These are phyloP conservation scores for Brachystomella parvula DNA, from an alignment of 1,140 invertebrate genomes.

Conservation along the genomic window DNA sequence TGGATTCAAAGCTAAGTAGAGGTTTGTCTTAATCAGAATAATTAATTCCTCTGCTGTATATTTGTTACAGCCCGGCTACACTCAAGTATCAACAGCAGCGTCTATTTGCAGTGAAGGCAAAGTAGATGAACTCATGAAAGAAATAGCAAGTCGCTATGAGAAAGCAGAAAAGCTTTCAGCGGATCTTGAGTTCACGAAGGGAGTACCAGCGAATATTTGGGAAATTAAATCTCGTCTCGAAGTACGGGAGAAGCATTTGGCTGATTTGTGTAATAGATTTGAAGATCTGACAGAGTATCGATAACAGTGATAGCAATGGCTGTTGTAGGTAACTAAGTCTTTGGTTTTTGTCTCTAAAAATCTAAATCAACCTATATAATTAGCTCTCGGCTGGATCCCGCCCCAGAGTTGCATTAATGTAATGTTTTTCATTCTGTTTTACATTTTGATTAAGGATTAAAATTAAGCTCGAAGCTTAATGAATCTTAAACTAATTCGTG, in stretches of 20 bases:
- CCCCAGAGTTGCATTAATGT: too few relatives aligned
- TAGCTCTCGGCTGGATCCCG: too few relatives aligned
- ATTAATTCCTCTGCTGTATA: neutral
- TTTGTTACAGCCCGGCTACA: neutral
- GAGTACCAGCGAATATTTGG: neutral
- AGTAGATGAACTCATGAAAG: constrained; percentile 10
- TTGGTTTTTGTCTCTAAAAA: too few relatives aligned
- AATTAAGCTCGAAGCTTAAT: neutral
- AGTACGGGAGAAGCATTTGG: neutral
- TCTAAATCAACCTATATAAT: too few relatives aligned
- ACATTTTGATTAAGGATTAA: neutral
- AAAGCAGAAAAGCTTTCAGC: neutral
- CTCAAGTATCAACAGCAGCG: neutral
- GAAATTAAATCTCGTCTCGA: neutral
- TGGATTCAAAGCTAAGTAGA: neutral
- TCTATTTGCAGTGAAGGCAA: constrained; percentile 6
- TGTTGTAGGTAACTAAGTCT: neutral
- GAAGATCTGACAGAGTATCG: neutral
- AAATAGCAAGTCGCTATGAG: constrained; percentile 14
- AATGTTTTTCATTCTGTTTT: neutral
- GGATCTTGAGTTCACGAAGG: neutral
- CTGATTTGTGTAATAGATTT: neutral
- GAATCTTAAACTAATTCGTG: too few relatives aligned
- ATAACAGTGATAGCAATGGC: neutral
- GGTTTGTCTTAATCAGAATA: neutral